Conservation (phyloP, 2,113 vertebrate species). For the Lepisosteus oculatus region DNA sequence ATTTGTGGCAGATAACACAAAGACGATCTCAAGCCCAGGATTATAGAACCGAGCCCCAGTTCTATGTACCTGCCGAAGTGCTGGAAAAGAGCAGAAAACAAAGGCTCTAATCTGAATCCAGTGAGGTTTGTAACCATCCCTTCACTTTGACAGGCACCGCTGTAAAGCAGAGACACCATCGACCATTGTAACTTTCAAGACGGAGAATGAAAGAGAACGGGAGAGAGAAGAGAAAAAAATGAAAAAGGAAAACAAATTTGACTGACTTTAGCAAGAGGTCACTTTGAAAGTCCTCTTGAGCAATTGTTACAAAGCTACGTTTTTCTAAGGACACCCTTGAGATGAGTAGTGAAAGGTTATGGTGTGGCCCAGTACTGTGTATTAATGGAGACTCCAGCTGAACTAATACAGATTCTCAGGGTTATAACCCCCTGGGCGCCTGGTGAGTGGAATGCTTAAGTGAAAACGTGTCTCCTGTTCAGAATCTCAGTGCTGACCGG, state of each 20-base stretch:
- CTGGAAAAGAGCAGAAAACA: not conserved
- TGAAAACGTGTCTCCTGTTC: conserved; percentile 18
- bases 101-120: not conserved
- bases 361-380: conserved; percentile 25
- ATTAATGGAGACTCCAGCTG: conserved; percentile 29
- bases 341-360: conserved; percentile 38
- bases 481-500: not conserved
- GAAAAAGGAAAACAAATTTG: conserved; percentile 24
- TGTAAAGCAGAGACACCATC: conserved; percentile 28
- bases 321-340: conserved; percentile 35
- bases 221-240: conserved; percentile 4
- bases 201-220: conserved; percentile 20
- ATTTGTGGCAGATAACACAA: no score
- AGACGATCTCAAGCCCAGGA: no score
- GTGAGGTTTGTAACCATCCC: conserved; percentile 14
- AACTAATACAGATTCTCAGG: conserved; percentile 29
- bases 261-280: conserved; percentile 34
- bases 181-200: conserved; percentile 12
- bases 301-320: conserved; percentile 26
- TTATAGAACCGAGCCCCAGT: no score
- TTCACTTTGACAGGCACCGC: conserved; percentile 23
- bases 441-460: conserved; percentile 21
- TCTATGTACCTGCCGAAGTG: not conserved
- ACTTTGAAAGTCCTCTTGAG: conserved; percentile 28
- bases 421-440: conserved; percentile 28